Conservation (phyloP, 2,888 invertebrate genomes). For the Dioctria rufipes region DNA sequence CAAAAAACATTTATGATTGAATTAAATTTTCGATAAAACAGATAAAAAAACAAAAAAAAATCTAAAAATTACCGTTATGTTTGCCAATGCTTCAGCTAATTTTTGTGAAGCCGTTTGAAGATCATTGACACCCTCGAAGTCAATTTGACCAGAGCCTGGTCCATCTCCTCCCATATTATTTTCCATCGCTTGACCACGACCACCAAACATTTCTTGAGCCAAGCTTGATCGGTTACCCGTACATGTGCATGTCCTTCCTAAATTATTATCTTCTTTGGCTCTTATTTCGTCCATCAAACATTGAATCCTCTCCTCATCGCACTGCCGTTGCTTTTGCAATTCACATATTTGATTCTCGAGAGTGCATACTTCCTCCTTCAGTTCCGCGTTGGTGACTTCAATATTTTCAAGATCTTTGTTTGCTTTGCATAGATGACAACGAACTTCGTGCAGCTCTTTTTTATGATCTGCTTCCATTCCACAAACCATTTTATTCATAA, state of each 20-base stretch:
- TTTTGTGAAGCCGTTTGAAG: constrained; percentile 51
- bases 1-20: not conserved
- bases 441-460: constrained; percentile 73
- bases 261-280: constrained; percentile 67
- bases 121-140: constrained; percentile 33
- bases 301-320: constrained; percentile 74
- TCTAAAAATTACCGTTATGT: constrained; percentile 51
- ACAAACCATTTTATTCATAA: constrained; percentile 72
- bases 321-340: constrained; percentile 74
- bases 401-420: constrained; percentile 76
- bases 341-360: constrained; percentile 75
- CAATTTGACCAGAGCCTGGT: not conserved
- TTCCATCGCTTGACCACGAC: constrained; percentile 63
- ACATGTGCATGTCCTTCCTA: constrained; percentile 62
- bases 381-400: constrained; percentile 79
- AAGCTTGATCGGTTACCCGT: constrained; percentile 64
- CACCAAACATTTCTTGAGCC: constrained; percentile 68
- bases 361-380: constrained; percentile 79
- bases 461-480: constrained; percentile 72
- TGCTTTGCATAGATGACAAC: constrained; percentile 73
- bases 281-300: constrained; percentile 75
- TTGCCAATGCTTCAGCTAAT: constrained; percentile 53
- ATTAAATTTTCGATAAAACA: not conserved
- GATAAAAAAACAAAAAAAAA: not conserved
- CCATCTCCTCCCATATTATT: constrained; percentile 55